Evolutionary conservation across 2,113 vertebrate species (phyloP), one percentile per base, ranked within the genome.

Genomic region (Ammospiza nelsoni): DNA sequence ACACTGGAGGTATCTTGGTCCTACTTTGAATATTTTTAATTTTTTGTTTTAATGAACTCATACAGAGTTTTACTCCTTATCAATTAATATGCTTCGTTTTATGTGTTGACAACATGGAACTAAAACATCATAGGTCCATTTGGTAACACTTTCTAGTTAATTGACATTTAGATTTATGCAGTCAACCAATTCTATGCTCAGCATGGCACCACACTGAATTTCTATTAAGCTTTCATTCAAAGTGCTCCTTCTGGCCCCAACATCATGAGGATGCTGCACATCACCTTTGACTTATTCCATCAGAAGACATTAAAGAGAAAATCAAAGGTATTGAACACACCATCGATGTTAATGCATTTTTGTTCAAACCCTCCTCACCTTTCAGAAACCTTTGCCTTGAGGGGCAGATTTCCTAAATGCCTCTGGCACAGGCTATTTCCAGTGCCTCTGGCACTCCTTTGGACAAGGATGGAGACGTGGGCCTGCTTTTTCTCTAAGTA

Each of bases 121-220:
- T 72, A 72, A 87, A 95, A 43, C 76, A 86, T 63, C 78, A 35
- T 41, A 86, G 59, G 49, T 90, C 75, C 68, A 87, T 82, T 76
- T 81, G 83, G 57, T 59, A 90, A 85, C 93, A 66, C 52, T 65
- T 88, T 46, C 49, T n/a, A 74, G 87, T 49, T 95, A 88, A 84
- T 86, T 94, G 94, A 86, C 92, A 95, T 92, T 94, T 86, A 88
- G 61, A 88, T 86, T 87, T 67, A 84, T 65, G 75, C 15, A 24
- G 68, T 57, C 61, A 86, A 86, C 55, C 73, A 94, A 86, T 90
- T 94, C 90, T 13, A 13, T 22, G 72, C 93, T 88, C 90, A 93
- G 95, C 79, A 77, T 46, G 80, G 80, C 22, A 85, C 59, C 75
- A 44, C 35, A n/a, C 41, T 61, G 75, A 65, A 75, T 90, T 96